A percentile compares a stretch with the other conserved stretches of the same genome.
These are phyloP conservation scores for Notolabrus celidotus DNA, from an alignment of 2,797 vertebrate species.

Conservation along the genomic window DNA sequence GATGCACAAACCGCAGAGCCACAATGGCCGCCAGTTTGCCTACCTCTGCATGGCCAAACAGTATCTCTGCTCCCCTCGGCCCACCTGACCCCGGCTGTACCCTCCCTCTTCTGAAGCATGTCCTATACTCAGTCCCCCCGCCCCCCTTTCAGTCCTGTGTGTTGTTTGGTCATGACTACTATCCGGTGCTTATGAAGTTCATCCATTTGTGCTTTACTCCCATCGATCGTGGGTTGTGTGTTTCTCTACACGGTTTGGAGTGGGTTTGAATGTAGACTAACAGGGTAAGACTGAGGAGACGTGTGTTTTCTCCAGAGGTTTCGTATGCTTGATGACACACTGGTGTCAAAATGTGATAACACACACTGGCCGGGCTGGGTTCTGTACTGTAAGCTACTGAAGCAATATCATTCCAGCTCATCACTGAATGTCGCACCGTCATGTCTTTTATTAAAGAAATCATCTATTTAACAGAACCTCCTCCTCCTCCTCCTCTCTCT, in stretches of 20 bases:
- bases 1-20: conserved; percentile 28
- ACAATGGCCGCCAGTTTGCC: conserved; percentile 35
- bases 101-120: conserved; percentile 46
- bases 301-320: too few relatives aligned
- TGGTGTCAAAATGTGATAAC: conserved; percentile 25
- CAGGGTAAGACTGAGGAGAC: conserved; percentile 32
- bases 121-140: conserved; percentile 32
- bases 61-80: conserved; percentile 28
- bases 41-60: conserved; percentile 47
- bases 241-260: conserved; percentile 44
- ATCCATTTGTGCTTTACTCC: conserved; percentile 31
- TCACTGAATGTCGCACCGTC: conserved; percentile 63
- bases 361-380: conserved; percentile 44
- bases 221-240: conserved; percentile 52
- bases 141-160: conserved; percentile 18
- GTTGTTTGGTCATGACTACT: conserved; percentile 30
- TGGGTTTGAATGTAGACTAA: conserved; percentile 66
- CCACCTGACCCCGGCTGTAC: conserved; percentile 14
- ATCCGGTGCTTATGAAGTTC: conserved; percentile 47
- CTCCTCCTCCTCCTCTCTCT: background rate
- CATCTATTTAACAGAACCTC: conserved; percentile 72
- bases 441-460: conserved; percentile 79
- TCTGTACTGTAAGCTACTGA: conserved; percentile 69
- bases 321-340: conserved; percentile 26
- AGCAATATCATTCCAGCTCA: conserved; percentile 69